phyloP scores from a whole-genome alignment of 1,140 invertebrate species.

The Papilio glaucus region DNA sequence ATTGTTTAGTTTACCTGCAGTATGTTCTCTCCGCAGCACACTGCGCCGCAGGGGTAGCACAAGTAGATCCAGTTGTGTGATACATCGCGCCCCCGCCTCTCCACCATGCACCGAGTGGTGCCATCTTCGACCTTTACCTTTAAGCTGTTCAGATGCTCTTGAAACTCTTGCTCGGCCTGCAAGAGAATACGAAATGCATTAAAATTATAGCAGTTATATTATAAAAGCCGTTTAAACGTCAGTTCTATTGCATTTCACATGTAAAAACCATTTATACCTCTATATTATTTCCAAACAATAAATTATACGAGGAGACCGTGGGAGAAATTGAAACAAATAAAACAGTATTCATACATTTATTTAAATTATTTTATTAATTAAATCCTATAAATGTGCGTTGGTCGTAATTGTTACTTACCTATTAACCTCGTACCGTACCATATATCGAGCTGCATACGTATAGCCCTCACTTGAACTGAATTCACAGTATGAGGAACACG shows the following conservation, averaged over 20 bases:
- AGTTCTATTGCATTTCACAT: background rate
- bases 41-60: conserved; percentile 72
- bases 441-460: conserved; percentile 2
- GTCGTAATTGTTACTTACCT: conserved; percentile 24
- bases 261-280: too few relatives aligned
- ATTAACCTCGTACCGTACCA: background rate
- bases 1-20: conserved; percentile 58
- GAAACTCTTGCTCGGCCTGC: conserved; percentile 76
- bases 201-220: background rate
- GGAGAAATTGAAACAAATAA: conserved; percentile 49
- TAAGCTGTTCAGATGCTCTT: conserved; percentile 71
- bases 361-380: conserved; percentile 26
- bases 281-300: too few relatives aligned
- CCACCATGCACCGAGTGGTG: conserved; percentile 63
- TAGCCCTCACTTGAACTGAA: background rate
- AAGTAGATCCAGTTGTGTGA: conserved; percentile 75
- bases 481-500: background rate
- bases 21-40: conserved; percentile 70
- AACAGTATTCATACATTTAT: conserved; percentile 40
- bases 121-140: conserved; percentile 74
- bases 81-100: conserved; percentile 66
- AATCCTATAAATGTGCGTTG: background rate
- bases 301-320: conserved; percentile 17
- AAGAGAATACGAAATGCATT: conserved; percentile 47
- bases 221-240: background rate